Conservation (phyloP, 2,797 vertebrate species). For the Falco peregrinus region DNA sequence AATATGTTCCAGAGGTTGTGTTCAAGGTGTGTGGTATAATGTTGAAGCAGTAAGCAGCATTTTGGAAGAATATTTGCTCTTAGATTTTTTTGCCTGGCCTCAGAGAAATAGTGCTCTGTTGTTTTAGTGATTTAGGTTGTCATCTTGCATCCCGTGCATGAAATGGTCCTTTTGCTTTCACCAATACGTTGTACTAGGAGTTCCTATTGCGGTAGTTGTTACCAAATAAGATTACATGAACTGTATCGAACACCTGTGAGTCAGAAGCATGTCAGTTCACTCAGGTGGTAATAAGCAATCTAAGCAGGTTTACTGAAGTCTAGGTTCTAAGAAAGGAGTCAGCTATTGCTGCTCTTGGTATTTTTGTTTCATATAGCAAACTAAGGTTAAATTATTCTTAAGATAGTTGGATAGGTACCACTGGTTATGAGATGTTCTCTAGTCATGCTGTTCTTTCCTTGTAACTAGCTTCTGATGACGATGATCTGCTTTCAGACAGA, state of each 20-base stretch:
- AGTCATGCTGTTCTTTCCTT: not conserved
- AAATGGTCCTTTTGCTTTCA: not conserved
- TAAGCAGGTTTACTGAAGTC: not conserved
- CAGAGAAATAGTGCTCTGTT: not conserved
- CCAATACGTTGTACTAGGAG: not conserved
- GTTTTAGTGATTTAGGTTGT: not conserved
- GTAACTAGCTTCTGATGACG: not conserved
- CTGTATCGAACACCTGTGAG: conserved; percentile 7
- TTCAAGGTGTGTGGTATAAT: not conserved
- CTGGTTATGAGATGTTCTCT: not conserved
- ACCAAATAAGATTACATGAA: not conserved
- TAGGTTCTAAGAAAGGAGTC: not conserved
- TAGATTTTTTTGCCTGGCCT: not conserved
- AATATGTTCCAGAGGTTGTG: not conserved
- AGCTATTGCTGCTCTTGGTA: not conserved
- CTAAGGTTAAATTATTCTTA: not conserved
- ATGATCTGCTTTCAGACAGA: not conserved
- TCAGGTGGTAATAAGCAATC: not conserved
- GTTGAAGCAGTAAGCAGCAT: not conserved
- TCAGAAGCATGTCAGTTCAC: conserved; percentile 1
- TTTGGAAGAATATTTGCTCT: not conserved
- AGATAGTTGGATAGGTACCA: not conserved
- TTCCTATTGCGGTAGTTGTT: not conserved
- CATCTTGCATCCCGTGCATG: not conserved
- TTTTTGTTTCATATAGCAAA: not conserved